phyloP scores from a whole-genome alignment of 1,140 invertebrate genomes.

The Ericerus pela region DNA sequence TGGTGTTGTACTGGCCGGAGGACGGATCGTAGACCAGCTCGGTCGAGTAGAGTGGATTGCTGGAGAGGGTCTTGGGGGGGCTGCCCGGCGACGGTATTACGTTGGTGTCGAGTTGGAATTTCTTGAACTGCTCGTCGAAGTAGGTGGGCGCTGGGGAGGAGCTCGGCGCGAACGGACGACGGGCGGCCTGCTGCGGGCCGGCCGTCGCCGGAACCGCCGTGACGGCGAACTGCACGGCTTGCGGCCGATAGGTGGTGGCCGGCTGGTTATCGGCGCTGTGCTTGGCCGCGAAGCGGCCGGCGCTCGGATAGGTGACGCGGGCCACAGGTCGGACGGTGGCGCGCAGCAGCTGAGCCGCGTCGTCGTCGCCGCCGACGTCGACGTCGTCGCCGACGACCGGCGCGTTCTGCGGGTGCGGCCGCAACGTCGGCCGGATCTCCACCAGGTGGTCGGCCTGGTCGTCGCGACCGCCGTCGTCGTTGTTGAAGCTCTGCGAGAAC shows the following conservation, averaged over 20 bases:
- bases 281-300: conserved; percentile 1
- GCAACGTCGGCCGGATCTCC: conserved; percentile 40
- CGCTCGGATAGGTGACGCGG: conserved; percentile 34
- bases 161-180: conserved; percentile 31
- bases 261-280: conserved; percentile 33
- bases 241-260: conserved; percentile 47
- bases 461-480: conserved; percentile 26
- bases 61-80: conserved; percentile 16
- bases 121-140: conserved; percentile 56
- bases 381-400: conserved; percentile 29
- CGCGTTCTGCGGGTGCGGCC: conserved; percentile 24
- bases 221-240: conserved; percentile 42
- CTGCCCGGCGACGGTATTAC: conserved; percentile 26
- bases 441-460: conserved; percentile 42
- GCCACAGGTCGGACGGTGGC: conserved; percentile 37
- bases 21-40: conserved; percentile 59
- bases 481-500: conserved; percentile 29
- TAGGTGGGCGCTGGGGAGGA: conserved; percentile 34
- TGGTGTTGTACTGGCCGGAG: conserved; percentile 64
- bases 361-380: conserved; percentile 27
- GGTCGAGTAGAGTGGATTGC: conserved; percentile 48
- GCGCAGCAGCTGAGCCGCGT: conserved; percentile 15
- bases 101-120: conserved; percentile 58
- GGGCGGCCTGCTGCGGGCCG: conserved; percentile 27
- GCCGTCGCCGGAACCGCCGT: conserved; percentile 29